Evolutionary conservation across 1,140 invertebrate species (phyloP), one percentile per base, ranked within the genome.

Genomic region (Notospermus geniculatus): DNA sequence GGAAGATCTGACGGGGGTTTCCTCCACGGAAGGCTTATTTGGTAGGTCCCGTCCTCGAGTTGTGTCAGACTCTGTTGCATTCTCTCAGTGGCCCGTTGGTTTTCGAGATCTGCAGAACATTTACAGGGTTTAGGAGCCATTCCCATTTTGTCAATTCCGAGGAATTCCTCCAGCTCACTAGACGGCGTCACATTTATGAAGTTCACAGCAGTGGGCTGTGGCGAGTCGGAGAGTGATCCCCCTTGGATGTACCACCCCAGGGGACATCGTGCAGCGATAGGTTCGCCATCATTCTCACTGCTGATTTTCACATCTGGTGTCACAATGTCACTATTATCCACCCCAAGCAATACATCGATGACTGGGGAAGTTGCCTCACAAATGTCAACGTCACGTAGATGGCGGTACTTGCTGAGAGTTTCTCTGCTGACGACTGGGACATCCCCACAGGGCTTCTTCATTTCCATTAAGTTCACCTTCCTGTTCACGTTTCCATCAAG

Each of bases 241-340:
- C 54, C 54, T 23, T 55, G 54, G 23, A 55, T 27, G 29, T 55
- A 55, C 54, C 54, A 55, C 11, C 54, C 54, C 17, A 55, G 54
- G n/a, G 29, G 23, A 32, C 11, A 55, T 30, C 54, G 23, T 55
- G 54, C 23, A 7, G 25, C 54, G n/a, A 50, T 9, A 5, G 25
- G 46, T 9, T 50, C 46, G 4, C 25, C 25, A 19, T 19, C n/a
- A 50, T 27, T 50, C 46, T 7, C 46, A 50, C 46, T n/a, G n/a
- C 5, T 23, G 9, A 50, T n/a, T 19, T 27, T 19, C 4, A 9
- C n/a, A 23, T 50, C 46, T 7, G 54, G 23, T 28, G 54, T 55
- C 17, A 55, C 2, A n/a, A 55, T 32, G 29, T 55, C 54, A 28
- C 17, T 22, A 19, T 55, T 55, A 32, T 55, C 54, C 11, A 55